Base-by-base conservation (phyloP, 1,140 invertebrate species). In the Bathynomus jamesi region DNA sequence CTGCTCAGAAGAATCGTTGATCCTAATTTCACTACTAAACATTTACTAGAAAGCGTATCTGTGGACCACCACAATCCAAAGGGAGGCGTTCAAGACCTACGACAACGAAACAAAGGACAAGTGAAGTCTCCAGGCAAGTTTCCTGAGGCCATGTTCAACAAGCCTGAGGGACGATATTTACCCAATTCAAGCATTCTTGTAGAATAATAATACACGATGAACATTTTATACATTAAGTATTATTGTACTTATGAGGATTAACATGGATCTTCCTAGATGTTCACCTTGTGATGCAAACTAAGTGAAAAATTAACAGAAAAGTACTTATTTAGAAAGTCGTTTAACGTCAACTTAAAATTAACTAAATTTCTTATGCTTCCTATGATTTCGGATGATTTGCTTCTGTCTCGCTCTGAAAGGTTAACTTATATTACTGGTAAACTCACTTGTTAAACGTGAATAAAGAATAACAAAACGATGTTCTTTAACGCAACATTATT, bases 121-220 rank as follows among this genome's bases (percentile, higher is more conserved):
- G 28, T 69, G 40, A 69, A 69, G 28, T 31, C 46, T 69, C 67
- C 67, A 28, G 67, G 67, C 21, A 69, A 69, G 61, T 69, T 61
- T 29, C 40, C 13, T 17, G 67, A 69, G 21, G 11, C 25, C 62
- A 61, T 69, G 67, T 69, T 61, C 53, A 69, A 29, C n/a, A 69
- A 69, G 31, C 67, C 67, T 13, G 40, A 53, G 21, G 40, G 40
- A 53, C 40, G 40, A 17, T 53, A 17, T 21, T 21, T 53, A 53
- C 40, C 40, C 40, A 69, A 69, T 60, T 61, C 60, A 31, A 61
- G 67, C 17, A 69, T 69, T 31, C 67, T 69, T 40, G 67, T 69
- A 29, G 67, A 69, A 46, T 69, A 69, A 53, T 53, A 17, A 17
- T 17, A 53, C 21, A 17, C 40, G 40, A n/a, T n/a, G n/a, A n/a